phyloP scores from a whole-genome alignment of 2,888 invertebrate genomes.

The Hyalella azteca region DNA sequence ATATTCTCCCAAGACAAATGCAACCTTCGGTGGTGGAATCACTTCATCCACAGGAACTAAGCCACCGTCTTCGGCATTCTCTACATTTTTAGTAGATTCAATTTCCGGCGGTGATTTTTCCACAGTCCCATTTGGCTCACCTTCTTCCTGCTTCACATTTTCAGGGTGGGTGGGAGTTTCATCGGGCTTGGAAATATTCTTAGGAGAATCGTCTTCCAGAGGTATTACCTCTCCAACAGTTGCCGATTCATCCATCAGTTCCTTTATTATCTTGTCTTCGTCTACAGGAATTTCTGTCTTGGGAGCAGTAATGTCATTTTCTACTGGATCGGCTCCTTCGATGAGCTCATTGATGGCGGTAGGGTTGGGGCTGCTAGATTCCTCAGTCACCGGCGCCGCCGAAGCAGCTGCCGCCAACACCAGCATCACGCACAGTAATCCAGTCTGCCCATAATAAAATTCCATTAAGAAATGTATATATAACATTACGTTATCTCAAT shows the following conservation, averaged over 20 bases:
- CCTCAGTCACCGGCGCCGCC: slow-evolving; percentile 9
- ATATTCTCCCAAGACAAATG: not conserved
- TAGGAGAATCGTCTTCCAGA: not conserved
- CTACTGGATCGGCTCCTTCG: not conserved
- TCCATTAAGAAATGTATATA: not conserved
- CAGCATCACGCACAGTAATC: not conserved
- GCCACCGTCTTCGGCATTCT: not conserved
- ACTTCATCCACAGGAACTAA: slow-evolving; percentile 12
- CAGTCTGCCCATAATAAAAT: not conserved
- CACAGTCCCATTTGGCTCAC: not conserved
- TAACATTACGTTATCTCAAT: too few relatives aligned
- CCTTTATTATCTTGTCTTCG: not conserved
- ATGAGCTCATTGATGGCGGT: not conserved
- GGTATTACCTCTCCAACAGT: not conserved
- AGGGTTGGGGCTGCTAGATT: not conserved
- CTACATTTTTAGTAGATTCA: not conserved
- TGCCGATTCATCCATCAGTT: not conserved
- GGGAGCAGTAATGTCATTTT: slow-evolving; percentile 10
- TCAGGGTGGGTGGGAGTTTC: too few relatives aligned
- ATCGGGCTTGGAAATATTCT: not conserved
- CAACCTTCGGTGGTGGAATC: not conserved
- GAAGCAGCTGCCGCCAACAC: not conserved
- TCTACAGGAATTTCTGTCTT: not conserved
- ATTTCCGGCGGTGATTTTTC: not conserved
- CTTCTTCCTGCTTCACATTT: not conserved